phyloP scores from a whole-genome alignment of 2,888 invertebrate species.

The Entomobrya multifasciata region DNA sequence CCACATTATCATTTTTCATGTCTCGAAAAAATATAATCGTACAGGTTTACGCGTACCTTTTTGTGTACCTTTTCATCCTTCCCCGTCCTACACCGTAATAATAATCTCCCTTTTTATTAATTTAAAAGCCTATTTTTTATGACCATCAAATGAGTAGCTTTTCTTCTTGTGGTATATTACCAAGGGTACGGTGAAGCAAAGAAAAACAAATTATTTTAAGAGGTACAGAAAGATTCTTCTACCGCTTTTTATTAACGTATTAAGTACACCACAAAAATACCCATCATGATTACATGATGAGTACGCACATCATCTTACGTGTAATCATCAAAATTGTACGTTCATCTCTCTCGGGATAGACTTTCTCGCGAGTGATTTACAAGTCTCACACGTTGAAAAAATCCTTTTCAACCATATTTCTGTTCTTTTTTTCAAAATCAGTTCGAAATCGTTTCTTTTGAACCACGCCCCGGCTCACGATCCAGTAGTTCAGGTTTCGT shows the following conservation, averaged over 20 bases:
- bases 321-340: conserved; percentile 71
- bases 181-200: conserved; percentile 60
- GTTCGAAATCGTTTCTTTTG: conserved; percentile 57
- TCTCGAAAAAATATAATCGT: conserved; percentile 3
- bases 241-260: conserved; percentile 29
- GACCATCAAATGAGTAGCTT: conserved; percentile 50
- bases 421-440: conserved; percentile 9
- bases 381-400: conserved; percentile 70
- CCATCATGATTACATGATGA: neutral
- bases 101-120: conserved; percentile 73
- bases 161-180: conserved; percentile 15
- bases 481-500: conserved; percentile 79
- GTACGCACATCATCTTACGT: neutral
- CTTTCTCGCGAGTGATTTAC: conserved; percentile 64
- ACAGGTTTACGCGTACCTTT: neutral
- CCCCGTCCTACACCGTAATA: conserved; percentile 46
- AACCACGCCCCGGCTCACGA: conserved; percentile 79
- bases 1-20: conserved; percentile 51
- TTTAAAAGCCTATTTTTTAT: conserved; percentile 74
- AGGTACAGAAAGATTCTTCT: neutral
- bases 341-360: conserved; percentile 31
- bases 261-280: neutral
- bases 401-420: neutral
- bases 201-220: neutral
- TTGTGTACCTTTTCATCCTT: conserved; percentile 14